Evolutionary conservation across 2,888 invertebrate species (phyloP).

Genomic region (Drosophila mimica): DNA sequence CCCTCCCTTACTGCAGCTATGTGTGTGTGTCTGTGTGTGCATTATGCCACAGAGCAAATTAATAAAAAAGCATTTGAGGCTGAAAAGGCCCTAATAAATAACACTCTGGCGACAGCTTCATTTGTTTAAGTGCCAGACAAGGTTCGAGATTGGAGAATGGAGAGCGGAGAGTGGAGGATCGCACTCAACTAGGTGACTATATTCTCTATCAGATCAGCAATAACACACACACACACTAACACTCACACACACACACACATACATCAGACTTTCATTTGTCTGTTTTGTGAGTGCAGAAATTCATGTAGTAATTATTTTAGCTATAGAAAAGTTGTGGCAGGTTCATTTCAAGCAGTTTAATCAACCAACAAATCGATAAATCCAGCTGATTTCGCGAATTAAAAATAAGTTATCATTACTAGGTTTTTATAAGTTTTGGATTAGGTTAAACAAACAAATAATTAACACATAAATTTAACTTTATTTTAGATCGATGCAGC

Average conservation of each 20-base stretch:
- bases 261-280: not conserved
- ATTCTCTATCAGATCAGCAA: slow-evolving; percentile 27
- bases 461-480: not conserved
- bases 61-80: slow-evolving; percentile 80
- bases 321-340: not conserved
- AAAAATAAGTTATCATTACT: not conserved
- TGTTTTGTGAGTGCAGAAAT: not conserved
- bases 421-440: not conserved
- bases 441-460: not conserved
- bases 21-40: slow-evolving; percentile 23
- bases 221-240: not conserved
- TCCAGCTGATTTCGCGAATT: too few relatives aligned
- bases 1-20: slow-evolving; percentile 5
- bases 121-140: slow-evolving; percentile 76
- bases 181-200: slow-evolving; percentile 19
- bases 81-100: slow-evolving; percentile 74
- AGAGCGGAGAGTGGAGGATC: slow-evolving; percentile 15
- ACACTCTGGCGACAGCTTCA: slow-evolving; percentile 77
- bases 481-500: too few relatives aligned
- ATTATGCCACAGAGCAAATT: slow-evolving; percentile 73
- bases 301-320: not conserved
- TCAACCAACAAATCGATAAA: not conserved
- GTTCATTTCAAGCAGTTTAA: not conserved
- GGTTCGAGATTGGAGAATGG: slow-evolving; percentile 4
- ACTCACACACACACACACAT: not conserved